These are phyloP conservation scores for Congeria kusceri DNA, from an alignment of 2,888 invertebrate species.

Conservation along the genomic window DNA sequence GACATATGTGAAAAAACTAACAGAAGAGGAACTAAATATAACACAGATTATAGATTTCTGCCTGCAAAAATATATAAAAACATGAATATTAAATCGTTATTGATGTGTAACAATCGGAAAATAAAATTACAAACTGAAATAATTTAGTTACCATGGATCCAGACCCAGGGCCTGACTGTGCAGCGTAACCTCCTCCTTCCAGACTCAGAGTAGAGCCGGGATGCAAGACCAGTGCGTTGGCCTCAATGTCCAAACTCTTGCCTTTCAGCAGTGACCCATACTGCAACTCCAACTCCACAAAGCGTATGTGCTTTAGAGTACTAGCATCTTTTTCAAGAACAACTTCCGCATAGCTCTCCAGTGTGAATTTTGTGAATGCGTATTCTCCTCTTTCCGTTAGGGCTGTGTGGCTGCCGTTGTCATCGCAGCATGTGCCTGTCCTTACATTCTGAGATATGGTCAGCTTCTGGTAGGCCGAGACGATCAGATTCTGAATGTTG, in stretches of 20 bases:
- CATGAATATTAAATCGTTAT: too few species aligned
- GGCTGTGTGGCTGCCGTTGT: conserved; percentile 56
- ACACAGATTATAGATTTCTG: too few species aligned
- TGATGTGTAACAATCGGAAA: too few species aligned
- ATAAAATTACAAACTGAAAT: too few species aligned
- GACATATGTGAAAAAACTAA: too few species aligned
- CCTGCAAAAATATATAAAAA: too few species aligned
- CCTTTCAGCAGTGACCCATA: conserved; percentile 68
- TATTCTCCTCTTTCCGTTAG: conserved; percentile 69
- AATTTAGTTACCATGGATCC: conserved; percentile 59
- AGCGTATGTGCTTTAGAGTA: conserved; percentile 55
- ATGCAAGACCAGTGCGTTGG: conserved; percentile 70
- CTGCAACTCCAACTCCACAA: conserved; percentile 70
- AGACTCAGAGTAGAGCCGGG: conserved; percentile 71
- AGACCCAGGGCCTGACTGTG: conserved; percentile 68
- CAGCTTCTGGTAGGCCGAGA: conserved; percentile 71
- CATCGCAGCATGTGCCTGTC: conserved; percentile 64
- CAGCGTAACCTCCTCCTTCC: conserved; percentile 65
- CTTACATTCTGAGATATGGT: conserved; percentile 68
- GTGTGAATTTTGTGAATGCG: conserved; percentile 70
- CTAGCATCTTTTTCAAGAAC: conserved; percentile 59
- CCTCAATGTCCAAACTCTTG: conserved; percentile 62
- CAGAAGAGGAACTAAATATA: too few species aligned
- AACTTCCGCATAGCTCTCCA: conserved; percentile 70
- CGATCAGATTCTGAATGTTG: conserved; percentile 70